A percentile compares a stretch with the other conserved stretches of the same genome.
Evolutionary conservation across 2,113 vertebrate species (phyloP).

Genomic region (Rhea pennata): DNA sequence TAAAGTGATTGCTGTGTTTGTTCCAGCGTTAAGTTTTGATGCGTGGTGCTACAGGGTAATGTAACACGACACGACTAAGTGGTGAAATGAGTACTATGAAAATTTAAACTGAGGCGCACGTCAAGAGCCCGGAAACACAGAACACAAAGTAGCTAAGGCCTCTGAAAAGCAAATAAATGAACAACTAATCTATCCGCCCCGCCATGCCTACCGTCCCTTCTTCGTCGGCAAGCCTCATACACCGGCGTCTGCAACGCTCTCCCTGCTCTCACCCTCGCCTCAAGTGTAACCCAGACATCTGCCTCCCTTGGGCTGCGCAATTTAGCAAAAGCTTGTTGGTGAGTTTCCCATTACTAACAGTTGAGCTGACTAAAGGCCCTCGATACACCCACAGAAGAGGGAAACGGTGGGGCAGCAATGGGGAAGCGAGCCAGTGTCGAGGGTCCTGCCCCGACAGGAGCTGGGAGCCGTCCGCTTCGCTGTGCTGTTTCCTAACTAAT

Average conservation of each 20-base stretch:
- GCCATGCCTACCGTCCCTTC: neutral
- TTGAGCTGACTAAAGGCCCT: neutral
- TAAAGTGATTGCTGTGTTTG: conserved; percentile 43
- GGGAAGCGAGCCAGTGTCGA: too few relatives aligned
- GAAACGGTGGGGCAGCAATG: neutral
- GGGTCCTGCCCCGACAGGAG: too few relatives aligned
- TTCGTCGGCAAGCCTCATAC: neutral
- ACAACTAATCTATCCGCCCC: neutral
- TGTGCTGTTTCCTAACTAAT: neutral
- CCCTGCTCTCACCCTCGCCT: neutral
- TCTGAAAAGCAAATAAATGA: neutral
- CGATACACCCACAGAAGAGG: neutral
- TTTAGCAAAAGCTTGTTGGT: neutral
- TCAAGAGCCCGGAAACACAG: neutral
- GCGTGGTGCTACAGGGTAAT: neutral
- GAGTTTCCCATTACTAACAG: neutral
- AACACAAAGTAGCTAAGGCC: neutral
- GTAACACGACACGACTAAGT: neutral
- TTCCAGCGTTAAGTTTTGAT: conserved; percentile 29
- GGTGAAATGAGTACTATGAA: neutral
- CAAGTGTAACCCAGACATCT: neutral
- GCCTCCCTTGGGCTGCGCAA: too few relatives aligned
- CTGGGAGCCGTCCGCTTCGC: neutral
- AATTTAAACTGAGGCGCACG: conserved; percentile 13
- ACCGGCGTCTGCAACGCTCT: neutral